These are phyloP conservation scores for Acanthosepion pharaonis DNA, from an alignment of 2,888 invertebrate genomes.

Conservation along the genomic window DNA sequence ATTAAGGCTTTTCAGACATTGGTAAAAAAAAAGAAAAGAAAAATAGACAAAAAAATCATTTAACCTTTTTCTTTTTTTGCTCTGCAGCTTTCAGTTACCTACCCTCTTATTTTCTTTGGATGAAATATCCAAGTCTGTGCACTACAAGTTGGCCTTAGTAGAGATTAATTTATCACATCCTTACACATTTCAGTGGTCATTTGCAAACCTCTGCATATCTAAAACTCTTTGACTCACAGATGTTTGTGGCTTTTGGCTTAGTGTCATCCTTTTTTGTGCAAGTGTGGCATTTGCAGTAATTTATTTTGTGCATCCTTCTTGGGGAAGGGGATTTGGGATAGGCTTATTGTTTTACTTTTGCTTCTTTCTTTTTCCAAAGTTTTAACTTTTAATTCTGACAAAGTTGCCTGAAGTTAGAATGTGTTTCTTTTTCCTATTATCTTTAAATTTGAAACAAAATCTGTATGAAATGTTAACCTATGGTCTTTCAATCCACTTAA, in stretches of 20 bases:
- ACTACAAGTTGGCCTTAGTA: neutral
- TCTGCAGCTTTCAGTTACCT: neutral
- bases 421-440: neutral
- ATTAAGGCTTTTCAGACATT: neutral
- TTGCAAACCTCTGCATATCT: neutral
- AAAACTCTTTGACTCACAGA: neutral
- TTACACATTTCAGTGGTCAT: neutral
- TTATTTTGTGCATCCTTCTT: neutral
- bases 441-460: neutral
- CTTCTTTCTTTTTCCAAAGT: neutral
- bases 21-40: neutral
- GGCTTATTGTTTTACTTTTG: neutral
- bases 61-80: neutral
- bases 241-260: neutral
- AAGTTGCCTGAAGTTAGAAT: neutral
- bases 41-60: neutral
- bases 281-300: neutral
- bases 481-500: too few species aligned
- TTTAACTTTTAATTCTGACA: neutral
- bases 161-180: neutral
- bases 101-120: neutral
- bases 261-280: neutral
- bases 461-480: neutral
- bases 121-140: neutral
- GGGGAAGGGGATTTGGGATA: neutral